phyloP scores from a whole-genome alignment of 2,113 vertebrate species.

The Mixornis gularis region DNA sequence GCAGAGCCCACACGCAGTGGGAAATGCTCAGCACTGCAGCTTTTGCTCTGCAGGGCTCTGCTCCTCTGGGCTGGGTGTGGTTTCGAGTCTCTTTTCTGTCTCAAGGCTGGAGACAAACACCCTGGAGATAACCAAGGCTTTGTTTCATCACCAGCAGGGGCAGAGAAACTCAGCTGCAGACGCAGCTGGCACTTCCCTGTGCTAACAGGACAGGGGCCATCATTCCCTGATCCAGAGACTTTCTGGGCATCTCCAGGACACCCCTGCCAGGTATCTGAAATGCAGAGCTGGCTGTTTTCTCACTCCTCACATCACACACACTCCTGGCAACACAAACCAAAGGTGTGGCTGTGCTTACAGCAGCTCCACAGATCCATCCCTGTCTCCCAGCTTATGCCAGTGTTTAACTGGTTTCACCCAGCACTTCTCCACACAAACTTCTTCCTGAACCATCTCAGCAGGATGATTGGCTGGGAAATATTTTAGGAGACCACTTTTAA shows the following conservation, averaged over 20 bases:
- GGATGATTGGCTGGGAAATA: fast-evolving
- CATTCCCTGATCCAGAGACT: neutral
- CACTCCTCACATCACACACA: neutral
- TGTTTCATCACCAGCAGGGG: neutral
- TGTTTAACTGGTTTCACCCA: neutral
- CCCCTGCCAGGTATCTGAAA: neutral
- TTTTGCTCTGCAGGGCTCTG: neutral
- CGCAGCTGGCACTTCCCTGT: neutral
- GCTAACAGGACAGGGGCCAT: neutral
- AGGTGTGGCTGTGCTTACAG: neutral
- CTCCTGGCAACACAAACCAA: neutral
- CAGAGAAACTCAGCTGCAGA: neutral
- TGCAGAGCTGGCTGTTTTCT: neutral
- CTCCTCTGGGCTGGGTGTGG: neutral
- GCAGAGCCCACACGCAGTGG: fast-evolving
- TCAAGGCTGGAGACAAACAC: neutral
- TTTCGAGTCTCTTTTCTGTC: neutral
- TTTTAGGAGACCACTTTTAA: neutral
- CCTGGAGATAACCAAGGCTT: neutral
- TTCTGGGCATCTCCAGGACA: neutral
- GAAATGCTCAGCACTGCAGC: neutral
- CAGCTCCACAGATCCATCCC: neutral
- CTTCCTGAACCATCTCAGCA: neutral
- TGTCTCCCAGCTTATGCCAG: neutral
- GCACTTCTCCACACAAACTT: neutral